A percentile compares a stretch with the other conserved stretches of the same genome.
These are phyloP conservation scores for Neofelis nebulosa DNA, from an alignment of 2,113 vertebrate species.

Conservation along the genomic window DNA sequence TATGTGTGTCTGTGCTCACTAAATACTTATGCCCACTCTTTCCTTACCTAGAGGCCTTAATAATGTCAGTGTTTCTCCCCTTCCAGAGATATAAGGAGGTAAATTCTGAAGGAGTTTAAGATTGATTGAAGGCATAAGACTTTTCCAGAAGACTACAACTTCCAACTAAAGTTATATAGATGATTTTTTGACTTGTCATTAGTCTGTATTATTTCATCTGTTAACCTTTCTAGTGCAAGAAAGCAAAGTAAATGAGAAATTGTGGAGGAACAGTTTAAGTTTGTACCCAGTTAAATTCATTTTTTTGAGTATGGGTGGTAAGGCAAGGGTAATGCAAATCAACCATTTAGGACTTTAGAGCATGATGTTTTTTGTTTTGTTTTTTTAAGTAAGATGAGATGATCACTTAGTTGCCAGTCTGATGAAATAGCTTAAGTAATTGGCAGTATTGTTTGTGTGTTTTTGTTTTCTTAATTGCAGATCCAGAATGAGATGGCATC, in stretches of 20 bases:
- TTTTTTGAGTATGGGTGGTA: conserved; percentile 21
- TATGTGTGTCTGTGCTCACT: not conserved
- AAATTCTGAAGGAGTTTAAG: conserved; percentile 45
- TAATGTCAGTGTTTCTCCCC: conserved; percentile 17
- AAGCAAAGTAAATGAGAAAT: conserved; percentile 46
- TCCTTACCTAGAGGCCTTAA: conserved; percentile 1
- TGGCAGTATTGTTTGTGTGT: conserved; percentile 71
- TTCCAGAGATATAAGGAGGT: conserved; percentile 26
- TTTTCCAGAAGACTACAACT: conserved; percentile 43
- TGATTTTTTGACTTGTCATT: conserved; percentile 50
- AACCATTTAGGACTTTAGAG: conserved; percentile 58
- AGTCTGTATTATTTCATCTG: conserved; percentile 39
- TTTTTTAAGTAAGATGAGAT: conserved; percentile 9
- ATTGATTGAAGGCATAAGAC: conserved; percentile 18
- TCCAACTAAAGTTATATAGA: conserved; percentile 13
- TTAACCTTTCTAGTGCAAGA: conserved; percentile 22
- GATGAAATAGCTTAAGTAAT: conserved; percentile 60
- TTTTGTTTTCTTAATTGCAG: conserved; percentile 82
- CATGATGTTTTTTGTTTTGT: not conserved
- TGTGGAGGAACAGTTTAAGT: conserved; percentile 11
- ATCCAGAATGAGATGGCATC: conserved; percentile 80
- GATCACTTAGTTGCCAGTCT: conserved; percentile 49
- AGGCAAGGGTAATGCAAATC: not conserved
- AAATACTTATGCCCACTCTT: conserved; percentile 53
- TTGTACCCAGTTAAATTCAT: conserved; percentile 32